These are phyloP conservation scores for Drosophila azteca DNA, from an alignment of 1,140 invertebrate species.

Conservation along the genomic window DNA sequence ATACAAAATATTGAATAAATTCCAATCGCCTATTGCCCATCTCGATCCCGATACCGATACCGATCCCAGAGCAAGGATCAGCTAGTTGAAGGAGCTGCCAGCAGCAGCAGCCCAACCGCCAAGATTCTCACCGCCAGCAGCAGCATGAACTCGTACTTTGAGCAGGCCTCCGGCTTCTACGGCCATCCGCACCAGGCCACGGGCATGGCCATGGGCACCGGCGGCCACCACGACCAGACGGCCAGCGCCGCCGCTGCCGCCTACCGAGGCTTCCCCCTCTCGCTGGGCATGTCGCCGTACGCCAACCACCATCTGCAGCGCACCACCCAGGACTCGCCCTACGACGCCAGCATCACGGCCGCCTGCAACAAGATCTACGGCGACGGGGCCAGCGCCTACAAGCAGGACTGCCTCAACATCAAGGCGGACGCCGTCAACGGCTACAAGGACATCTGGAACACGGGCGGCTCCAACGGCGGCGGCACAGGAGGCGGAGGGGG, in stretches of 20 bases:
- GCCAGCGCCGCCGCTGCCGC: constrained; percentile 88
- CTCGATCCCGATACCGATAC: too few species aligned
- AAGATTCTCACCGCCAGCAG: constrained; percentile 83
- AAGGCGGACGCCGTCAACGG: constrained; percentile 86
- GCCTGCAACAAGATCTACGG: constrained; percentile 88
- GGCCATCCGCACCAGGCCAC: constrained; percentile 92
- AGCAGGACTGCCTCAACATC: constrained; percentile 84
- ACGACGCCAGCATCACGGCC: constrained; percentile 93
- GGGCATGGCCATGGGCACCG: constrained; percentile 85
- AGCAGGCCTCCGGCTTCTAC: constrained; percentile 95
- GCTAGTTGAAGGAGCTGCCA: background rate
- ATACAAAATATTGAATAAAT: too few species aligned
- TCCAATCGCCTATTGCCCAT: too few species aligned
- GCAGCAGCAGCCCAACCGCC: constrained; percentile 52
- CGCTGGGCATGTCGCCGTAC: constrained; percentile 93
- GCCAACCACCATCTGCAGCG: constrained; percentile 92
- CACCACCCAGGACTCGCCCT: constrained; percentile 93
- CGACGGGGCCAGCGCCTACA: constrained; percentile 80
- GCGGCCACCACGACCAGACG: constrained; percentile 88
- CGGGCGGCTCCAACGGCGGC: constrained; percentile 86
- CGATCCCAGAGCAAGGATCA: too few species aligned
- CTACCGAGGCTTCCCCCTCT: constrained; percentile 92
- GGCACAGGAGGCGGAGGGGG: constrained; percentile 66
- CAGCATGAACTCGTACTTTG: constrained; percentile 96
- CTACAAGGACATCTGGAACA: constrained; percentile 86